These are phyloP conservation scores for Hybos culiciformis DNA, from an alignment of 2,888 invertebrate genomes.

Conservation along the genomic window DNA sequence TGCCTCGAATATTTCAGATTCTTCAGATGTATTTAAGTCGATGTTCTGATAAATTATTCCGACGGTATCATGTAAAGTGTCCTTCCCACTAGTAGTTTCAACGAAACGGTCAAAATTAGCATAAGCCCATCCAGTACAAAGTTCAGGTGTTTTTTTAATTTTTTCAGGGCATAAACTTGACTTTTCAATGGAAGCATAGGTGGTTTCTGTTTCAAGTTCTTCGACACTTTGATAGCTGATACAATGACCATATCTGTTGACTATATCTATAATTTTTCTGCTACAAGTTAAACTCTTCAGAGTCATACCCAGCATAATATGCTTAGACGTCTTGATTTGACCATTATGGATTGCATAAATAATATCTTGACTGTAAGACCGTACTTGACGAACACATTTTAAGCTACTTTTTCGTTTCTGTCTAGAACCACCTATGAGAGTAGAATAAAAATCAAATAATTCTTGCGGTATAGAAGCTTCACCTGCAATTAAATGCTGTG, in stretches of 20 bases:
- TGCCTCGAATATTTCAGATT: background rate
- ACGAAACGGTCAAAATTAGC: conserved; percentile 23
- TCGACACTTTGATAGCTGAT: conserved; percentile 20
- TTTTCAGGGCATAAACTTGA: conserved; percentile 17
- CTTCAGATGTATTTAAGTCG: background rate
- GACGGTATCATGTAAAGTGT: conserved; percentile 26
- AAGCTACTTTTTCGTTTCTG: conserved; percentile 6
- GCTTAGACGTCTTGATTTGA: conserved; percentile 19
- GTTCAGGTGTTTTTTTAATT: conserved; percentile 11
- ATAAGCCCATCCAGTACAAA: conserved; percentile 20
- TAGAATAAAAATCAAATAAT: conserved; percentile 10
- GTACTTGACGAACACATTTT: conserved; percentile 6
- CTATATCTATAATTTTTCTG: conserved; percentile 20
- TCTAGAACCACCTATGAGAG: conserved; percentile 11
- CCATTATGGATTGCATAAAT: conserved; percentile 17
- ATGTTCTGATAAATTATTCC: conserved; percentile 21
- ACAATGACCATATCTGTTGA: conserved; percentile 24
- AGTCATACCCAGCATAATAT: conserved; percentile 21
- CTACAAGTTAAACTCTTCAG: conserved; percentile 22
- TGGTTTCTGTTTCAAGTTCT: conserved; percentile 25
- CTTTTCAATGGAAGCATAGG: conserved; percentile 15
- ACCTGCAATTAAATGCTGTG: conserved; percentile 9
- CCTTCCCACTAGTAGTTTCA: conserved; percentile 23
- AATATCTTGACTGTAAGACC: conserved; percentile 14
- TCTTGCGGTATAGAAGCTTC: conserved; percentile 13